Evolutionary conservation across 2,113 vertebrate genomes (phyloP), one percentile per base, ranked within the genome.

Genomic region (Piprites chloris): DNA sequence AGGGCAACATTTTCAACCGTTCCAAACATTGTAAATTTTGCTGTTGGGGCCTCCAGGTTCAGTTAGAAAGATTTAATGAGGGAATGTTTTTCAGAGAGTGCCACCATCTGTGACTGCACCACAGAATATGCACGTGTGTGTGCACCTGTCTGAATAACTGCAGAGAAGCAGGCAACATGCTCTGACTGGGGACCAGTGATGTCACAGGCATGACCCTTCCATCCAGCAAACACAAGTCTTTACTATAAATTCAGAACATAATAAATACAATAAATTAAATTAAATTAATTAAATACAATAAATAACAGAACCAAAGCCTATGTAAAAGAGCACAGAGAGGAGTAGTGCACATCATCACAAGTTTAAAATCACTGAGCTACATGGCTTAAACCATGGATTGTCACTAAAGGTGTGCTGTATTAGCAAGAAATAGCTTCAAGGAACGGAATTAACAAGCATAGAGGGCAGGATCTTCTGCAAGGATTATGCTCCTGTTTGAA

Each of bases 61-160:
- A 42, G 6, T 19, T 8, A 41, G 50, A 41, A 46, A 67, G 52
- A 28, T 68, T 65, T 32, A 75, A 49, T 7, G n/a, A 68, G 20
- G n/a, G 8, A 35, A 32, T 35, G 19, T 8, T 72, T 44, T 65
- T 68, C 41, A 63, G 52, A 49, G 14, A 65, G 46, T 39, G 10
- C 33, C 49, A 27, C 19, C 61, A 24, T 33, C 44, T 0, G 0
- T 21, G 61, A 33, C 12, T 65, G 26, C 30, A 63, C 46, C 50
- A 41, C 32, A 53, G 32, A 63, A 53, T 30, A 14, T 50, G 53
- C 27, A n/a, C 0, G 6, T n/a, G 35, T 24, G 22, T 58, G 26
- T 28, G 68, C 52, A 33, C 9, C 27, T 35, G 14, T 15, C 27
- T 39, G 63, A 27, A 26, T 15, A 42, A 41, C 41, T 59, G 41